These are phyloP conservation scores for Bradypodion pumilum DNA, from an alignment of 2,797 vertebrate genomes.

Conservation along the genomic window DNA sequence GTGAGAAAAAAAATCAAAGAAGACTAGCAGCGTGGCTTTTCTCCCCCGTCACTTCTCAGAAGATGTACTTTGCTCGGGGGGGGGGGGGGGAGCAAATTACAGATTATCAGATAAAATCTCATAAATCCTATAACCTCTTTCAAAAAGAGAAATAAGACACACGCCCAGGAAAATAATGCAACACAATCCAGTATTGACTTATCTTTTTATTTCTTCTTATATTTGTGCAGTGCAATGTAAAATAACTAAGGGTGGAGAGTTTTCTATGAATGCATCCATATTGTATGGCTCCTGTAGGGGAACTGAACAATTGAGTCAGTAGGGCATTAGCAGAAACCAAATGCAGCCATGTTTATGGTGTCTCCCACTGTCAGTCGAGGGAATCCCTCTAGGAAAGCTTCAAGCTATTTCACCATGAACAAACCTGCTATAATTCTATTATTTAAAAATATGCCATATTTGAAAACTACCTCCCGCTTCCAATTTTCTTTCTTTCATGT, in stretches of 20 bases:
- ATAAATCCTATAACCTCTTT: not conserved
- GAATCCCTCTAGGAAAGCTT: not conserved
- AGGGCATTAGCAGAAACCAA: not conserved
- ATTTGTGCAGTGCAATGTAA: not conserved
- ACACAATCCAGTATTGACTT: not conserved
- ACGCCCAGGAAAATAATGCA: not conserved
- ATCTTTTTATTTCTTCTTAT: not conserved
- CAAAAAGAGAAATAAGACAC: no score
- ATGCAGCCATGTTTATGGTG: not conserved
- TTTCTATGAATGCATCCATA: not conserved
- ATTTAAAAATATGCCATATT: not conserved
- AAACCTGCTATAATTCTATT: not conserved
- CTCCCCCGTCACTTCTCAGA: conserved; percentile 14
- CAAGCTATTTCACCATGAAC: not conserved
- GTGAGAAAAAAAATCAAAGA: conserved; percentile 33
- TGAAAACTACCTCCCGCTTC: not conserved
- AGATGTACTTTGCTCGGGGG: not conserved
- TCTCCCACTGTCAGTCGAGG: not conserved
- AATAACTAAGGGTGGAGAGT: not conserved
- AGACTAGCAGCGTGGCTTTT: not conserved
- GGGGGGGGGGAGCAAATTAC: conserved; percentile 15
- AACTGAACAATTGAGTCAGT: not conserved
- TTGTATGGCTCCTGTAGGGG: not conserved
- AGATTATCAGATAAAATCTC: not conserved
- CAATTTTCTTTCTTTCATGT: not conserved